These are phyloP conservation scores for Cyanoderma ruficeps DNA, from an alignment of 2,113 vertebrate species.

Conservation along the genomic window DNA sequence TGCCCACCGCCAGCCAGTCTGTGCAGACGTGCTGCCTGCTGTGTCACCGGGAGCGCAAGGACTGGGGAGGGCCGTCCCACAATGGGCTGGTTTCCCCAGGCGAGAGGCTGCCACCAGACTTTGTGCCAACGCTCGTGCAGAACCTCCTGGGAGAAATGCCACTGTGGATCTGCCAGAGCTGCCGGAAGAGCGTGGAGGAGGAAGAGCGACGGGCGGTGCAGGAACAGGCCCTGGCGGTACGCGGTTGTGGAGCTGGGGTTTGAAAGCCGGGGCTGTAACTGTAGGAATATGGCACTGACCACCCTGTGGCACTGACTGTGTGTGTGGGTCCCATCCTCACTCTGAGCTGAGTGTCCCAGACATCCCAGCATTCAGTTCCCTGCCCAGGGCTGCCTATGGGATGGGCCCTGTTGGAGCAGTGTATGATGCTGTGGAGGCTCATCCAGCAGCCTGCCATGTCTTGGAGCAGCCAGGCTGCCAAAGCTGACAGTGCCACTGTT, in stretches of 20 bases:
- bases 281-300: rapidly evolving
- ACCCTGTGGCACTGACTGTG: rapidly evolving
- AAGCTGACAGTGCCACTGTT: not conserved
- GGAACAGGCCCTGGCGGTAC: slow-evolving; percentile 88
- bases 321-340: rapidly evolving
- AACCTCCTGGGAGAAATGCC: slow-evolving; percentile 96
- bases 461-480: not conserved
- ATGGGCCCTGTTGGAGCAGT: not conserved
- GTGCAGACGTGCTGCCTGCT: slow-evolving; percentile 97
- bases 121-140: slow-evolving; percentile 93
- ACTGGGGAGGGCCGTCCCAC: slow-evolving; percentile 89
- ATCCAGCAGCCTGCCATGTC: not conserved
- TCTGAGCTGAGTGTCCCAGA: not conserved
- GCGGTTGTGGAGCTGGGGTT: not conserved
- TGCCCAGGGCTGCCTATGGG: not conserved
- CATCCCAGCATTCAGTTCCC: not conserved
- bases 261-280: not conserved
- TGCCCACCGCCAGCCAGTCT: slow-evolving; percentile 77
- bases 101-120: slow-evolving; percentile 91
- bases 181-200: slow-evolving; percentile 96
- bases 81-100: slow-evolving; percentile 90
- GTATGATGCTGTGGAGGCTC: rapidly evolving
- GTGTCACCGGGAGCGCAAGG: slow-evolving; percentile 95
- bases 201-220: slow-evolving; percentile 90
- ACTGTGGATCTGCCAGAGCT: slow-evolving; percentile 99